Conservation (phyloP, 2,797 vertebrate genomes). For the Cryptoblepharus egeriae region DNA sequence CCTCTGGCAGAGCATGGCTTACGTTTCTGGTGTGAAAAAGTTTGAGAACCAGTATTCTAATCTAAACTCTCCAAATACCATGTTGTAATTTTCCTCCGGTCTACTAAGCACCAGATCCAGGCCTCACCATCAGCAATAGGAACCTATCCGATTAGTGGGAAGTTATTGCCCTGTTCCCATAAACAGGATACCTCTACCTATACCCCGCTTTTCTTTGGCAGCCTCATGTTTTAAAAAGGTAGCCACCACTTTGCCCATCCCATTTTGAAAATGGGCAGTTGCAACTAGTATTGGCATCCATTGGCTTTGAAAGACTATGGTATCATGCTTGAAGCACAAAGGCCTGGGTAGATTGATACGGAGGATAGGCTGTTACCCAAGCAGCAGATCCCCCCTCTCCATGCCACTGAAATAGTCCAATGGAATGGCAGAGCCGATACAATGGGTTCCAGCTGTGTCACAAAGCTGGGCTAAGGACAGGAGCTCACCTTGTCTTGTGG, state of each 20-base stretch:
- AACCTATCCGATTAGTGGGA: not conserved
- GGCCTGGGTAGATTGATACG: no score
- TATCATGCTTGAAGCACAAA: no score
- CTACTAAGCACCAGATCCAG: not conserved
- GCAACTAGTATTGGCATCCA: no score
- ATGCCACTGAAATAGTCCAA: no score
- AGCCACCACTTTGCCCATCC: not conserved
- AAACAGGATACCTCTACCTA: not conserved
- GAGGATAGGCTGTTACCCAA: no score
- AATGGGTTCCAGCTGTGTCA: no score
- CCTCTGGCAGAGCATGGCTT: no score
- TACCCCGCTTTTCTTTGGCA: not conserved
- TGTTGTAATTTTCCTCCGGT: not conserved
- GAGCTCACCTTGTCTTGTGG: no score
- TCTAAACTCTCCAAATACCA: not conserved
- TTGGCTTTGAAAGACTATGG: no score
- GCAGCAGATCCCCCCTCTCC: no score
- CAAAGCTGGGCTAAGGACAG: no score
- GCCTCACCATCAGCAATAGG: not conserved
- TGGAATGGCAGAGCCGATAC: no score
- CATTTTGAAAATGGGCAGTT: not conserved
- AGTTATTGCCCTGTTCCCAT: not conserved
- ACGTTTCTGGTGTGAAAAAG: not conserved
- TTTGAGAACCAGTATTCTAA: not conserved
- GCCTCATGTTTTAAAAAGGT: not conserved